These are phyloP conservation scores for Sinocyclocheilus anophthalmus DNA, from an alignment of 2,113 vertebrate genomes.

Conservation along the genomic window DNA sequence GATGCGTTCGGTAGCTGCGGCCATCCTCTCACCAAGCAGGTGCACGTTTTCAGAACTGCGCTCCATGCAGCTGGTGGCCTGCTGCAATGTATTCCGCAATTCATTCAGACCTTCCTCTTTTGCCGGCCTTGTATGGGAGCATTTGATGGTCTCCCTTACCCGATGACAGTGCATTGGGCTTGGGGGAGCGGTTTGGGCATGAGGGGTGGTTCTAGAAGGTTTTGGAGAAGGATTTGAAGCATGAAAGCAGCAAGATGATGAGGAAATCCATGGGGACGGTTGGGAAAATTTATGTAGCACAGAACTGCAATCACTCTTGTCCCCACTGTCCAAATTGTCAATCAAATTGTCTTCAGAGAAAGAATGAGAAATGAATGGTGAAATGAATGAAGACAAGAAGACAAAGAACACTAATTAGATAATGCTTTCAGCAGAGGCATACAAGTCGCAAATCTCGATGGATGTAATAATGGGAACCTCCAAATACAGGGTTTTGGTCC, in stretches of 20 bases:
- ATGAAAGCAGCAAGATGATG: conserved; percentile 48
- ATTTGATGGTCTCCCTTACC: neutral
- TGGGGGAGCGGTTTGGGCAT: conserved; percentile 64
- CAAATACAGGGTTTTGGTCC: conserved; percentile 47
- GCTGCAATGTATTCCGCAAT: conserved; percentile 61
- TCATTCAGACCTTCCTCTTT: conserved; percentile 70
- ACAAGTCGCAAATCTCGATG: neutral
- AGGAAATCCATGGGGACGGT: conserved; percentile 45
- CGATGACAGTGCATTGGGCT: conserved; percentile 62
- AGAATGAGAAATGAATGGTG: conserved; percentile 7
- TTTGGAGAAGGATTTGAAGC: neutral
- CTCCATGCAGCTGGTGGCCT: conserved; percentile 69
- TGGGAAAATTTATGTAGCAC: neutral
- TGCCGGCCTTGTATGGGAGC: conserved; percentile 53
- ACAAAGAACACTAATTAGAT: conserved; percentile 16
- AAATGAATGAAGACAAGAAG: neutral
- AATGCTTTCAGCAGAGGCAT: neutral
- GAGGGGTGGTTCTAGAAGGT: conserved; percentile 20
- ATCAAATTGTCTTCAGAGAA: conserved; percentile 60
- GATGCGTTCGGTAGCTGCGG: conserved; percentile 63
- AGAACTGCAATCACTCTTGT: conserved; percentile 26
- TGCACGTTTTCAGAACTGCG: conserved; percentile 69
- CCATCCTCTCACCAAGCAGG: conserved; percentile 68
- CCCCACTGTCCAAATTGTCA: conserved; percentile 53
- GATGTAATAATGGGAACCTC: conserved; percentile 5